Base-by-base conservation (phyloP, 1,140 invertebrate genomes). In the Vanessa tameamea region DNA sequence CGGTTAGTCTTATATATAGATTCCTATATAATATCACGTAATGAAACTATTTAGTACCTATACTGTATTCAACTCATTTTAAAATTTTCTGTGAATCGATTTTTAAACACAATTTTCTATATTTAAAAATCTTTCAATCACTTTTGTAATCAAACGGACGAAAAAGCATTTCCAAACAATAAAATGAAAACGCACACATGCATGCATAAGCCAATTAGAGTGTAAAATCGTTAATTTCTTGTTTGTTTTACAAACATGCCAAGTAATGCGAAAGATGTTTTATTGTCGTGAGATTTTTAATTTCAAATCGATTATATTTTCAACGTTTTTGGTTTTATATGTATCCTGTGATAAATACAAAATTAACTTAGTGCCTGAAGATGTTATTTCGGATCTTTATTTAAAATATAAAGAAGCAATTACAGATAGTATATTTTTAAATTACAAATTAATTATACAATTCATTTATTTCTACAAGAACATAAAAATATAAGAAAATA, bases 171-270 rank as follows among this genome's bases (percentile, higher is more conserved):
- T 43, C 7, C 37, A 43, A 51, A 51, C 48, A 51, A 51, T 51
- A 66, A 75, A 73, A 82, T 85, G 80, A 83, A 87, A 82, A 75
- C 76, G 68, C 82, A 84, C 47, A 59, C 37, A 59, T 64, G 80
- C 82, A 59, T 43, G 37, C 37, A 9, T 43, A 31, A 31, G 6
- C 26, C 37, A 43, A 43, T 83, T 82, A 76, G 80, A 47, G 50
- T 71, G 77, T 48, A 26, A 73, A 73, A 73, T 77, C 64, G 70
- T 64, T 75, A 76, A 75, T 77, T 55, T 47, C 13, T 5, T 65
- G 14, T 6, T 50, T 57, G 26, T 48, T 57, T 53, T 74, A 23
- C 43, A 68, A 63, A 68, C 65, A 68, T 66, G 50, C 23, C 16
- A 53, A 16, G n/a, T 23, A 70, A 47, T 8, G n/a, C 47, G 43